These are phyloP conservation scores for Megalonaias nervosa DNA, from an alignment of 1,140 invertebrate species.

Conservation along the genomic window DNA sequence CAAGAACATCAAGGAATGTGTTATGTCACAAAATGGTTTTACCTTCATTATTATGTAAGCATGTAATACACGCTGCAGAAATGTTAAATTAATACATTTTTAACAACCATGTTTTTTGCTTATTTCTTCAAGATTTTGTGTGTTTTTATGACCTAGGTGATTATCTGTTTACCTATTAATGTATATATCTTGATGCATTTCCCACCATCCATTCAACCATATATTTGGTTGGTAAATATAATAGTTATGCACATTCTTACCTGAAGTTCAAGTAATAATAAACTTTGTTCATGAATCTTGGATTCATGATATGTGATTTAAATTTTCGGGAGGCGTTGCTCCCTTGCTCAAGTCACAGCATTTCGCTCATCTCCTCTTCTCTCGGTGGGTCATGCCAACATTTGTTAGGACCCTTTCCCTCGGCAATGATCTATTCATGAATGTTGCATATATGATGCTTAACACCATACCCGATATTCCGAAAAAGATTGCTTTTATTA, in stretches of 20 bases:
- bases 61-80: no score
- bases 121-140: no score
- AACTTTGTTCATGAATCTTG: constrained; percentile 2
- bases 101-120: no score
- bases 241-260: background rate
- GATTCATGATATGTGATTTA: background rate
- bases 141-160: no score
- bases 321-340: background rate
- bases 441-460: constrained; percentile 9
- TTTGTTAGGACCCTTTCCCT: background rate
- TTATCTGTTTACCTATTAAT: no score
- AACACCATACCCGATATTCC: constrained; percentile 8
- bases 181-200: no score
- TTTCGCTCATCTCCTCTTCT: background rate
- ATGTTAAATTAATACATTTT: no score
- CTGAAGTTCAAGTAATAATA: background rate
- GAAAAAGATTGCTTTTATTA: background rate
- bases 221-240: background rate
- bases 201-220: background rate
- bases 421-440: constrained; percentile 2
- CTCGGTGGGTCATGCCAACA: constrained; percentile 7
- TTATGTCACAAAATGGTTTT: no score
- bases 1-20: no score
- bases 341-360: constrained; percentile 1
- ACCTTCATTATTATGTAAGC: no score